Evolutionary conservation across 2,888 invertebrate species (phyloP).

Genomic region (Marasmarcha lunaedactyla): DNA sequence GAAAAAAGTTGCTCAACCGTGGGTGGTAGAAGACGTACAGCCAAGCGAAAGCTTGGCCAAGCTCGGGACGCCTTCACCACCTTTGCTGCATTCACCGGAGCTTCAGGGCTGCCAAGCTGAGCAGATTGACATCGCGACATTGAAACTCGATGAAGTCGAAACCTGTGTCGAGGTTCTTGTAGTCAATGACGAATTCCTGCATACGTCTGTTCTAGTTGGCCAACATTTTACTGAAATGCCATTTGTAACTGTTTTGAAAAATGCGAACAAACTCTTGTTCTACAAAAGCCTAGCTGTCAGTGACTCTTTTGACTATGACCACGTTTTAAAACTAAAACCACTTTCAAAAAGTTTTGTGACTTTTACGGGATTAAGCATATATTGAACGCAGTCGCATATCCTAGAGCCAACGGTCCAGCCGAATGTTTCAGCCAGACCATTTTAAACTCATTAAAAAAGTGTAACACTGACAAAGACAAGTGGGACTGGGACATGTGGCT

Average conservation of each 20-base stretch:
- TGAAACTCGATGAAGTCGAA: conserved; percentile 13
- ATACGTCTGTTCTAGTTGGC: conserved; percentile 6
- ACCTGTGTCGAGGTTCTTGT: conserved; percentile 5
- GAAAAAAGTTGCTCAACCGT: no score
- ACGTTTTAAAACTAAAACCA: conserved; percentile 11
- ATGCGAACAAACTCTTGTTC: conserved; percentile 10
- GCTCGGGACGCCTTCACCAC: no score
- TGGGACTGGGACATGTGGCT: neutral
- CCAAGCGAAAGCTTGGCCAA: no score
- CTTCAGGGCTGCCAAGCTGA: no score
- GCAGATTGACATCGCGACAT: no score
- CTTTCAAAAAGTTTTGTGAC: conserved; percentile 23
- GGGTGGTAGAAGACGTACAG: no score
- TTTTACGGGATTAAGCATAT: conserved; percentile 18
- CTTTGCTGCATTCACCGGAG: no score
- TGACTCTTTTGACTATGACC: neutral
- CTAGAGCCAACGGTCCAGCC: conserved; percentile 23
- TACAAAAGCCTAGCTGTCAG: conserved; percentile 11
- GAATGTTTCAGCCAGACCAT: conserved; percentile 5
- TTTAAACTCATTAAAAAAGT: neutral
- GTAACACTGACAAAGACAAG: neutral
- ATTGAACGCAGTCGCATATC: no score
- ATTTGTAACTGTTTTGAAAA: conserved; percentile 8
- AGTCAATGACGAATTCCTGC: conserved; percentile 7
- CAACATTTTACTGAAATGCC: conserved; percentile 13